phyloP scores from a whole-genome alignment of 2,888 invertebrate species.

The Onthophagus sagittarius region DNA sequence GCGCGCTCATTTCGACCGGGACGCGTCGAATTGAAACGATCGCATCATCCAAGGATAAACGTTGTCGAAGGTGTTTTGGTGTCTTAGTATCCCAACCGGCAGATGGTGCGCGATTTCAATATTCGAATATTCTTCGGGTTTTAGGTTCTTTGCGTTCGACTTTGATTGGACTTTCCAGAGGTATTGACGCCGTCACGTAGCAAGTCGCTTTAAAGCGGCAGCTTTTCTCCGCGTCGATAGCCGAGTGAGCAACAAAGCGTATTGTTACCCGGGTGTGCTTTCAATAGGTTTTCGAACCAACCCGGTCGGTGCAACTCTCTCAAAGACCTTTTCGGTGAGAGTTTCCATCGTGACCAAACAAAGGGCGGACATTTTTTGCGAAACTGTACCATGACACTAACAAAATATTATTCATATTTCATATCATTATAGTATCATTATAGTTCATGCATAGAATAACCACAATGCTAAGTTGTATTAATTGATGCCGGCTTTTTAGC shows the following conservation, averaged over 20 bases:
- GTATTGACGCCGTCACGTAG: background rate
- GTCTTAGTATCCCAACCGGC: background rate
- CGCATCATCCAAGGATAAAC: background rate
- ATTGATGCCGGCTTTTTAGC: no score
- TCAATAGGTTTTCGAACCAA: background rate
- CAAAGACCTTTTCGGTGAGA: background rate
- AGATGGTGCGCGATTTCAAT: background rate
- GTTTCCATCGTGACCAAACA: background rate
- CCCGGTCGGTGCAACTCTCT: background rate
- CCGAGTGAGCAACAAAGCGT: background rate
- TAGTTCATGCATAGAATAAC: no score
- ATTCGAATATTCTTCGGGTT: background rate
- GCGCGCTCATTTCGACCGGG: conserved; percentile 14
- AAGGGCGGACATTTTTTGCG: background rate
- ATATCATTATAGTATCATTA: no score
- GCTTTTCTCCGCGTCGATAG: background rate
- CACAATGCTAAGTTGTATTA: no score
- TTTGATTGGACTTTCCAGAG: background rate
- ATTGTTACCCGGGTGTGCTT: background rate
- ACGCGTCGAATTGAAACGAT: conserved; percentile 24
- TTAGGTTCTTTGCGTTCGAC: background rate
- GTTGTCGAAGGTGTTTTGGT: background rate
- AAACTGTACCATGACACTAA: background rate
- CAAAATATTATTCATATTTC: background rate
- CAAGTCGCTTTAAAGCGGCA: background rate